Base-by-base conservation (phyloP, 2,113 vertebrate genomes). In the Oriolus oriolus region DNA sequence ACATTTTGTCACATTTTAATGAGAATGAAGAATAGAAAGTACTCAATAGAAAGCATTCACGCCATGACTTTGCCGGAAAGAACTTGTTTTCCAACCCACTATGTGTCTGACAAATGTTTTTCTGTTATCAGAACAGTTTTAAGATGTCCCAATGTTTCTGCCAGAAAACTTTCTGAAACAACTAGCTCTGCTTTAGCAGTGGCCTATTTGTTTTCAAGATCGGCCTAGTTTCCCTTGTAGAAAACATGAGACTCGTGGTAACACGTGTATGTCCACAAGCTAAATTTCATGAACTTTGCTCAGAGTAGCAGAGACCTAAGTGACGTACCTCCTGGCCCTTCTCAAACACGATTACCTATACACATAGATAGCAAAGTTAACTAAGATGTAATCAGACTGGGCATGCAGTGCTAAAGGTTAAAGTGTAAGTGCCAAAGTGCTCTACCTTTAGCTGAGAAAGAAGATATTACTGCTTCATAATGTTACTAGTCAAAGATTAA, bases 201-300 rank as follows among this genome's bases (percentile, higher is more conserved):
- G 39, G 11, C 59, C 44, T 50, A 0, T 54, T 21, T 66, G 37
- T 74, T 50, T 69, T 42, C 41, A 41, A 44, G 17, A 27, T 33
- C 2, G 9, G 53, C 47, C 12, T 30, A 41, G 18, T 65, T 80
- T 88, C 39, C 42, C 7, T 0, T 9, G 13, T 33, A 10, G 33
- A 82, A 49, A 84, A 41, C 28, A 7, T 27, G 31, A 82, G 39
- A 15, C 17, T 75, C 0, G 0, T 33, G 7, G 17, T 60, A 42
- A 16, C n/a, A 13, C 1, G 0, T 39, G 17, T 88, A 13, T 18
- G 28, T 50, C 45, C 33, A 77, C 45, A 26, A 59, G 59, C 54
- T 77, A 11, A 35, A 44, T 59, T 56, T 71, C 17, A 9, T 37
- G 81, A 87, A 82, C 93, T 96, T 96, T 95, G 81, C 57, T 97